phyloP scores from a whole-genome alignment of 2,888 invertebrate species.

The Machimus rusticus region DNA sequence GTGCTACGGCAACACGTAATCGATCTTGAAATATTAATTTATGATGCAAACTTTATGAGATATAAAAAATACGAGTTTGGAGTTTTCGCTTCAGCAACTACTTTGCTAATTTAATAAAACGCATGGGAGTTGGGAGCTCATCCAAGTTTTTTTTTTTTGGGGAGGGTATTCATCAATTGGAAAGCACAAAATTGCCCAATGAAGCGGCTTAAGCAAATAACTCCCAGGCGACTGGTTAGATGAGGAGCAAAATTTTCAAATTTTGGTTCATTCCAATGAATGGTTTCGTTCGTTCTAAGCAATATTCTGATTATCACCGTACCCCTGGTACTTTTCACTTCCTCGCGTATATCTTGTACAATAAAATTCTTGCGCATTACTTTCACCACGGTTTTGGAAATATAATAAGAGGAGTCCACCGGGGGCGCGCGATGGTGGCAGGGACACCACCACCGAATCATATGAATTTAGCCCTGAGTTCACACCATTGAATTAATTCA shows the following conservation, averaged over 20 bases:
- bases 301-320: neutral
- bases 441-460: neutral
- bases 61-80: neutral
- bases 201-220: neutral
- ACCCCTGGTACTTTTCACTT: neutral
- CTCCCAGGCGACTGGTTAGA: neutral
- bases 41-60: neutral
- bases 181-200: neutral
- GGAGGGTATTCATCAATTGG: neutral
- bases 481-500: slow-evolving; percentile 38
- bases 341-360: neutral
- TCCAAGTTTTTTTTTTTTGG: neutral
- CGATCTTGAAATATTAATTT: neutral
- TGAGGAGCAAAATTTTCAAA: neutral
- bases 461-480: neutral
- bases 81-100: neutral
- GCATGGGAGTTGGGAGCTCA: neutral
- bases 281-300: neutral
- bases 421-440: neutral
- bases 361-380: neutral
- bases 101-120: neutral
- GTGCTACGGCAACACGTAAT: too few relatives aligned
- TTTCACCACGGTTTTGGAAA: neutral
- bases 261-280: neutral
- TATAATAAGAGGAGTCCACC: neutral